Evolutionary conservation across 2,888 invertebrate species (phyloP), one percentile per base, ranked within the genome.

Genomic region (Perizoma flavofasciatum): DNA sequence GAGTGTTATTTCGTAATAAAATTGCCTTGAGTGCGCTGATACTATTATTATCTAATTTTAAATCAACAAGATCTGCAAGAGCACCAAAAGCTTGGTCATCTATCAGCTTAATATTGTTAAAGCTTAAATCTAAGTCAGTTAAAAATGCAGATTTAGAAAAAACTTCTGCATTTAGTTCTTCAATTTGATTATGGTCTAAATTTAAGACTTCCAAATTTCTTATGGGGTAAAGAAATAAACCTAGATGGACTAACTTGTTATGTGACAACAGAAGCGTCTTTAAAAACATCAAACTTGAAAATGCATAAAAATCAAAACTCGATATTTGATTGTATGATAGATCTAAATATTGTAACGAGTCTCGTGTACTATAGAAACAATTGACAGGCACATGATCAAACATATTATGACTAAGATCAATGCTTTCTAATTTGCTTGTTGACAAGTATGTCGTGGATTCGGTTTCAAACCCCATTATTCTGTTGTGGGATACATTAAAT

Each of bases 351-450:
- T 49, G 22, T 45, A 61, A 49, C 6, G 60, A 55, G 22, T 49
- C 47, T 37, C 47, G 51, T 11, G 39, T 49, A n/a, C 44, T 40
- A 8, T 34, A 44, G 40, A 61, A 61, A 6, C 44, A 35, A n/a
- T 61, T 52, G 2, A 34, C n/a, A n/a, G 41, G 44, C 2, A 61
- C 10, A 34, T 39, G 48, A 22, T 45, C 39, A 33, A 61, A 8
- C 39, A 51, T 45, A 40, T 61, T 61, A 61, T 52, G n/a, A 10
- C 55, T 56, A 5, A 61, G n/a, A 35, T 61, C 52, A 5, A 61
- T 45, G 3, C 5, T 6, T 32, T 5, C 10, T 8, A 61, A 43
- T n/a, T 33, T 33, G 33, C 39, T 52, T 32, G 60, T 45, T 4
- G 55, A 45, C 4, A 6, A 4, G n/a, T 43, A 49, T 11, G 22